phyloP scores from a whole-genome alignment of 2,113 vertebrate genomes.

The Microtus oregoni region DNA sequence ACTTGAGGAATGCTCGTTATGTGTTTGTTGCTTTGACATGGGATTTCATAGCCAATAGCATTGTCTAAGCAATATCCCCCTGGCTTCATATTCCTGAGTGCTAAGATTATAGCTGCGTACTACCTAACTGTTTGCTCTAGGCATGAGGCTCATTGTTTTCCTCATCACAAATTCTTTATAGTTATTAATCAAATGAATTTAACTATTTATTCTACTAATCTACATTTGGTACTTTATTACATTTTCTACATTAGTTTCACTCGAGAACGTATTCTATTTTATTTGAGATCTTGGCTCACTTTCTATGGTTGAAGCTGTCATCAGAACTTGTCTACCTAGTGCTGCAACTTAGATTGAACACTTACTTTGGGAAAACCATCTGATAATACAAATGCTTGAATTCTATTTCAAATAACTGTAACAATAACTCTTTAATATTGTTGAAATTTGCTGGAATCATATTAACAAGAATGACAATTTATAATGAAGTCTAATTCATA shows the following conservation, averaged over 20 bases:
- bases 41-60: no score
- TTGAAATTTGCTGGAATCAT: background rate
- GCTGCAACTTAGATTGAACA: background rate
- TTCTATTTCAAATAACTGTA: background rate
- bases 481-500: constrained; percentile 47
- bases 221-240: background rate
- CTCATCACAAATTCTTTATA: background rate
- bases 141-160: accelerated
- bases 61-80: no score
- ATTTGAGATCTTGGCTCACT: background rate
- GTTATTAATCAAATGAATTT: background rate
- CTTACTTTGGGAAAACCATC: background rate
- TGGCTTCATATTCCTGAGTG: background rate
- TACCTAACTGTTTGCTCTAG: accelerated
- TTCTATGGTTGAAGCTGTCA: background rate
- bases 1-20: background rate
- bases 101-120: background rate
- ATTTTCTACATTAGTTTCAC: background rate
- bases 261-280: background rate
- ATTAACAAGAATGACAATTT: background rate
- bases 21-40: no score
- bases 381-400: background rate
- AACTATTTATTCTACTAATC: background rate
- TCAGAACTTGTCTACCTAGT: background rate
- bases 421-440: background rate